Conservation (phyloP, 92 coral and sea anemone genomes). For the Phenganax stokvisi region DNA sequence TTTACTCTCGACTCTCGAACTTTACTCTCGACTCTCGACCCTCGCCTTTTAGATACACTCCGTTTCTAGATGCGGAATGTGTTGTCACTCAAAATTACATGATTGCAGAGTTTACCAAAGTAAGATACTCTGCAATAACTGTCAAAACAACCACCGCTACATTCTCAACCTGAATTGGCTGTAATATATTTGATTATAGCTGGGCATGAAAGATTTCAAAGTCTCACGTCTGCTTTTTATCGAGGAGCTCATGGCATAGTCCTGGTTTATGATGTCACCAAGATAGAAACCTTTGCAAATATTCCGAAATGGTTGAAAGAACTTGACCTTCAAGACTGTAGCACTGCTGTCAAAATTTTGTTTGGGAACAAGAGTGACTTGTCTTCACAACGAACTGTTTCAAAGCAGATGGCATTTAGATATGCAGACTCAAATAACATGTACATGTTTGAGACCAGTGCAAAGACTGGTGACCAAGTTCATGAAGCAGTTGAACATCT, state of each 20-base stretch:
- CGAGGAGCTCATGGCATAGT: constrained; percentile 98
- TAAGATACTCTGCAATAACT: too few species aligned
- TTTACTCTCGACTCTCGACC: too few species aligned
- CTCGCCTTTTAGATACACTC: too few species aligned
- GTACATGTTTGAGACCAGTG: constrained; percentile 94
- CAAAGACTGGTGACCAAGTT: constrained; percentile 69
- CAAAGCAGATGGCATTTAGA: constrained; percentile 63
- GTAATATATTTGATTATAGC: constrained; percentile 47
- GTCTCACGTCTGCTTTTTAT: constrained; percentile 88
- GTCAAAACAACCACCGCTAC: too few species aligned
- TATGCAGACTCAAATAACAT: constrained; percentile 84
- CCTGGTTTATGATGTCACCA: constrained; percentile 87
- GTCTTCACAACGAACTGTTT: constrained; percentile 69
- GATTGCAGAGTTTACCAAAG: constrained; percentile 1
- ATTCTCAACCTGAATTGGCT: too few species aligned
- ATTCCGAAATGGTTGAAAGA: constrained; percentile 87
- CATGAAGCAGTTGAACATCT: constrained; percentile 71
- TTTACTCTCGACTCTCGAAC: too few species aligned
- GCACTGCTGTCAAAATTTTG: constrained; percentile 71
- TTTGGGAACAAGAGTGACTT: constrained; percentile 95
- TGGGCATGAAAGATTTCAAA: constrained; percentile 92
- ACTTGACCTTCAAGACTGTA: constrained; percentile 73
- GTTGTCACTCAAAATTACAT: not conserved
- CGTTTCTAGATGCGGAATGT: too few species aligned
- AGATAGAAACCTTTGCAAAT: constrained; percentile 71